Evolutionary conservation across 2,797 vertebrate genomes (phyloP).

Genomic region (Echeneis naucrates): DNA sequence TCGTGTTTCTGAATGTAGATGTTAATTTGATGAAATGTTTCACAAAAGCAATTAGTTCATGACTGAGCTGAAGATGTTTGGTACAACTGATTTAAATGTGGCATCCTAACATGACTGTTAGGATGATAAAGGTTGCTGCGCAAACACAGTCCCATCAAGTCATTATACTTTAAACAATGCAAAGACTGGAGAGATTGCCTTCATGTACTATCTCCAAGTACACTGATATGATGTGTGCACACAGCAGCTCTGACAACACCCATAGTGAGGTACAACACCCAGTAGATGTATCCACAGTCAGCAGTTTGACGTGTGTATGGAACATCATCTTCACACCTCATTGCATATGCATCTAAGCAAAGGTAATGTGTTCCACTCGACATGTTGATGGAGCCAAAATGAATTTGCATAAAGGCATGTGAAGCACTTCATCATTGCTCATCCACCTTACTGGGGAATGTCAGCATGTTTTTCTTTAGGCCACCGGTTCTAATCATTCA

Average conservation of each 20-base stretch:
- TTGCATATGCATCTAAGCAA: slow-evolving; percentile 34
- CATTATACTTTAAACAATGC: neutral
- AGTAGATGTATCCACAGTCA: neutral
- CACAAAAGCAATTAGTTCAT: neutral
- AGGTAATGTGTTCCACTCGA: slow-evolving; percentile 23
- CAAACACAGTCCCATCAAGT: no score
- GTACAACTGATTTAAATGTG: neutral
- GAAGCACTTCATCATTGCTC: slow-evolving; percentile 16
- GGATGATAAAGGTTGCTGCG: neutral
- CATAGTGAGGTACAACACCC: neutral
- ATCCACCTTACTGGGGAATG: slow-evolving; percentile 33
- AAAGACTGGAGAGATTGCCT: neutral
- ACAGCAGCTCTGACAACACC: slow-evolving; percentile 1
- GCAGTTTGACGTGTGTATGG: slow-evolving; percentile 45
- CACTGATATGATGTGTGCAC: neutral
- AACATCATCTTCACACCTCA: slow-evolving; percentile 27
- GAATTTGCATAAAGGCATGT: slow-evolving; percentile 16
- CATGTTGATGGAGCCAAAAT: neutral
- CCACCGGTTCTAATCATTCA: slow-evolving; percentile 32
- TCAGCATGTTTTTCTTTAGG: slow-evolving; percentile 19
- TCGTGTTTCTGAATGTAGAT: no score
- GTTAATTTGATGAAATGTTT: neutral
- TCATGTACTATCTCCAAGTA: neutral
- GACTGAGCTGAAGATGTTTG: neutral
- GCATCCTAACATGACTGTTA: neutral